phyloP scores from a whole-genome alignment of 92 coral and sea anemone genomes.

The Desmophyllum pertusum region DNA sequence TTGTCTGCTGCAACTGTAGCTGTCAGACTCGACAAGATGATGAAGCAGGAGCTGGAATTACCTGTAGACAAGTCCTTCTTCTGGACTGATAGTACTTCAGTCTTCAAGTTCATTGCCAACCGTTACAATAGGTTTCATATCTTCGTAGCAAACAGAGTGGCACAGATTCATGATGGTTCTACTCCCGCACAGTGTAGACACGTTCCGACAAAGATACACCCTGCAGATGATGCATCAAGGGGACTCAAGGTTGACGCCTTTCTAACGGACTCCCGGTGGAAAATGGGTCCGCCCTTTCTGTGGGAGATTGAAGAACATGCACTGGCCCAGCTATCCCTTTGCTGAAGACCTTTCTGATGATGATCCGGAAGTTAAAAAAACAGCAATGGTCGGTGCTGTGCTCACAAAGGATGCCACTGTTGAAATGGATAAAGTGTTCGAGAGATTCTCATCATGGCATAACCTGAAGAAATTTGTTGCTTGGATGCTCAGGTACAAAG shows the following conservation, averaged over 20 bases:
- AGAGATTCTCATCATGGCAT: constrained; percentile 38
- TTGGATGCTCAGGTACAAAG: constrained; percentile 27
- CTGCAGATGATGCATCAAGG: not conserved
- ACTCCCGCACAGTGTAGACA: not conserved
- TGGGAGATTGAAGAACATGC: too few relatives aligned
- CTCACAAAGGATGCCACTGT: not conserved
- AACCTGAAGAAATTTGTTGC: constrained; percentile 47
- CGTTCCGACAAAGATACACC: not conserved
- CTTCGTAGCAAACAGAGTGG: not conserved
- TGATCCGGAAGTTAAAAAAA: constrained; percentile 51
- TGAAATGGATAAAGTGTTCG: constrained; percentile 1
- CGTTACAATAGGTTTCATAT: not conserved
- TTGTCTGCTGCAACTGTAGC: constrained; percentile 1
- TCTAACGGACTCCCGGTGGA: not conserved
- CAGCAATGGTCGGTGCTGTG: not conserved
- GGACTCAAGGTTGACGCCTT: not conserved
- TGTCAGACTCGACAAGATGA: not conserved
- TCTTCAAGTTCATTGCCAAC: not conserved
- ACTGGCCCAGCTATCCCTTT: too few relatives aligned
- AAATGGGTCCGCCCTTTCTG: not conserved
- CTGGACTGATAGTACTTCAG: not conserved
- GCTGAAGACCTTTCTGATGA: not conserved
- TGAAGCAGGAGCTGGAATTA: not conserved
- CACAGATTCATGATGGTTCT: not conserved
- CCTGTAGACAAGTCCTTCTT: not conserved